Percentiles rank a stretch among this genome's conserved stretches.
Evolutionary conservation across 2,113 vertebrate species (phyloP).

Genomic region (Jaculus jaculus): DNA sequence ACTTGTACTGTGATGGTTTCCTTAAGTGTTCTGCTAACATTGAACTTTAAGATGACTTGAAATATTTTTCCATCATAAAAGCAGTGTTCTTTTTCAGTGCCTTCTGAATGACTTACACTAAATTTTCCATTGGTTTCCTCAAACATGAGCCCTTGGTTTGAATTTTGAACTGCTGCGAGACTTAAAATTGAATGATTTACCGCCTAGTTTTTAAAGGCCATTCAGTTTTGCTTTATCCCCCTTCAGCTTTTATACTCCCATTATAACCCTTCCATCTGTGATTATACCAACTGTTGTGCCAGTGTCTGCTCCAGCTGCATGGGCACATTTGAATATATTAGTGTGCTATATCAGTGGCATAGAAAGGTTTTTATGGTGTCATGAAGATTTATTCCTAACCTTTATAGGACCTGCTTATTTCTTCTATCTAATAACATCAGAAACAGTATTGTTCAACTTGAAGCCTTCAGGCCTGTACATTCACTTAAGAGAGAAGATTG

Average conservation of each 20-base stretch:
- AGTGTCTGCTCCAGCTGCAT: slow-evolving; percentile 27
- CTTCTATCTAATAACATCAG: slow-evolving; percentile 41
- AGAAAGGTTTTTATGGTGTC: slow-evolving; percentile 50
- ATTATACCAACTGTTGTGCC: slow-evolving; percentile 32
- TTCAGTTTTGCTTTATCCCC: slow-evolving; percentile 58
- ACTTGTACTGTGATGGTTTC: slow-evolving; percentile 2
- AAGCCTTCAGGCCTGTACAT: not conserved
- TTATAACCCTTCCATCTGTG: slow-evolving; percentile 49
- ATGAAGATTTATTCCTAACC: slow-evolving; percentile 61
- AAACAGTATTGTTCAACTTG: slow-evolving; percentile 42
- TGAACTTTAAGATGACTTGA: slow-evolving; percentile 54
- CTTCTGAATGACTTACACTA: slow-evolving; percentile 60
- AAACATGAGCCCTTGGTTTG: slow-evolving; percentile 50
- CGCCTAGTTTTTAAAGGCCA: slow-evolving; percentile 34
- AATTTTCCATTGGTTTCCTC: slow-evolving; percentile 58
- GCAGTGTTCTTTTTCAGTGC: slow-evolving; percentile 59
- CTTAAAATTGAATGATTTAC: slow-evolving; percentile 60
- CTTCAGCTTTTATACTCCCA: slow-evolving; percentile 45
- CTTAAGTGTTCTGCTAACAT: slow-evolving; percentile 49
- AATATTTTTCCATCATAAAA: slow-evolving; percentile 50
- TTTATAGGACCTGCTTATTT: slow-evolving; percentile 7
- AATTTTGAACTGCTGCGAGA: slow-evolving; percentile 37
- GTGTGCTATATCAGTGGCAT: not conserved
- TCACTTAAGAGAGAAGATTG: not conserved
- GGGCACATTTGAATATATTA: slow-evolving; percentile 37